Percentiles rank a stretch among this genome's conserved stretches.
Conservation (phyloP, 92 coral and sea anemone genomes). For the Porites divaricata region DNA sequence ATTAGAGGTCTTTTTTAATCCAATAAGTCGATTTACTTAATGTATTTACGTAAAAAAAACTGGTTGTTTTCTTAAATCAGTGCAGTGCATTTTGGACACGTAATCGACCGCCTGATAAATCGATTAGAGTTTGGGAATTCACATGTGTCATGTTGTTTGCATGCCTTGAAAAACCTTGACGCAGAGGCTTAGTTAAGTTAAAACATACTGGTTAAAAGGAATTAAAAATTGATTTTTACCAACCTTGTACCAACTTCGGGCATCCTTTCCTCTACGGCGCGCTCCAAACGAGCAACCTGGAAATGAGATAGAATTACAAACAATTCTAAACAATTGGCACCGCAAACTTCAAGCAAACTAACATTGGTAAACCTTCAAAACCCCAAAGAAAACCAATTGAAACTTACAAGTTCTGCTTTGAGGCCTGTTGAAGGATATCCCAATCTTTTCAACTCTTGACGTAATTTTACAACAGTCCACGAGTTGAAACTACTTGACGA, state of each 20-base stretch:
- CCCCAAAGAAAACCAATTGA: background rate
- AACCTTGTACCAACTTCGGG: conserved; percentile 37
- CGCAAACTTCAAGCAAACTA: background rate
- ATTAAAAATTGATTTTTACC: background rate
- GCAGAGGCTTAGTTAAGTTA: too few relatives aligned
- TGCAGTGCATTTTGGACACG: conserved; percentile 2
- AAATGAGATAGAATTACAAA: background rate
- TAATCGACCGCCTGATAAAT: background rate
- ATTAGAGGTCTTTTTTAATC: background rate
- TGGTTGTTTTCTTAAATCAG: background rate
- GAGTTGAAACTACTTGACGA: conserved; percentile 45
- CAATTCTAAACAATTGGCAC: background rate
- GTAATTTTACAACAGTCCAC: conserved; percentile 85
- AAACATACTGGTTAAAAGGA: too few relatives aligned
- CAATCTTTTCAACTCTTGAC: conserved; percentile 73
- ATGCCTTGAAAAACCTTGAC: background rate
- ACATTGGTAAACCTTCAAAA: background rate
- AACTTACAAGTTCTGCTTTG: conserved; percentile 88
- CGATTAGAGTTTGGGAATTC: background rate
- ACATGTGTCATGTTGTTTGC: background rate
- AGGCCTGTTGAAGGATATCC: conserved; percentile 71
- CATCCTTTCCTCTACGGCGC: conserved; percentile 44
- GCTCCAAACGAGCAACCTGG: conserved; percentile 66
- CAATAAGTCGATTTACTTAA: background rate
- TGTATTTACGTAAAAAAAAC: background rate